These are phyloP conservation scores for Clarias fuscus DNA, from an alignment of 2,797 vertebrate species.

Conservation along the genomic window DNA sequence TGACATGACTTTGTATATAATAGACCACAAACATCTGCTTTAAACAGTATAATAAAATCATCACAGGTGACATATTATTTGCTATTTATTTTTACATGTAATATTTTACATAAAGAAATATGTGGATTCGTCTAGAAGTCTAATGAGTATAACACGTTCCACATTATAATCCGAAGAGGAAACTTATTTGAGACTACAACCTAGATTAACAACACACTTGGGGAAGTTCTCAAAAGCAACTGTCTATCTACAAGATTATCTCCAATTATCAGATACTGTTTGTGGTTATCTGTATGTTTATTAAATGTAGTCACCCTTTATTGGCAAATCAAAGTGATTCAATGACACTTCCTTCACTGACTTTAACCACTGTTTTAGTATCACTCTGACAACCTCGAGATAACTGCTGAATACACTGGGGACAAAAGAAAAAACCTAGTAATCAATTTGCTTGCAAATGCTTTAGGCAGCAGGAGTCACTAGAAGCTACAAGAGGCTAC, in stretches of 20 bases:
- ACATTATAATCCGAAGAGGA: slow-evolving; percentile 1
- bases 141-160: neutral
- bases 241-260: slow-evolving; percentile 30
- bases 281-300: slow-evolving; percentile 34
- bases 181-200: neutral
- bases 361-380: slow-evolving; percentile 56
- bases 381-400: slow-evolving; percentile 55
- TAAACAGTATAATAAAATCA: neutral
- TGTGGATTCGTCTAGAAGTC: neutral
- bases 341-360: slow-evolving; percentile 52
- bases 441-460: slow-evolving; percentile 57
- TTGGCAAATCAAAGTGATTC: slow-evolving; percentile 47
- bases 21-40: too few species aligned
- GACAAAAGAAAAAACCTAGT: slow-evolving; percentile 53
- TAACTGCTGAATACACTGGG: slow-evolving; percentile 48
- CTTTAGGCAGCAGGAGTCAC: slow-evolving; percentile 49
- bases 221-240: slow-evolving; percentile 19
- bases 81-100: neutral
- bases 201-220: slow-evolving; percentile 12
- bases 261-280: slow-evolving; percentile 46
- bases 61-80: neutral
- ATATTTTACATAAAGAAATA: neutral
- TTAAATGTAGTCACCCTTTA: slow-evolving; percentile 35
- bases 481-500: slow-evolving; percentile 47
- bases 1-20: neutral